Conservation (phyloP, 2,797 vertebrate genomes). For the Borostomias antarcticus region DNA sequence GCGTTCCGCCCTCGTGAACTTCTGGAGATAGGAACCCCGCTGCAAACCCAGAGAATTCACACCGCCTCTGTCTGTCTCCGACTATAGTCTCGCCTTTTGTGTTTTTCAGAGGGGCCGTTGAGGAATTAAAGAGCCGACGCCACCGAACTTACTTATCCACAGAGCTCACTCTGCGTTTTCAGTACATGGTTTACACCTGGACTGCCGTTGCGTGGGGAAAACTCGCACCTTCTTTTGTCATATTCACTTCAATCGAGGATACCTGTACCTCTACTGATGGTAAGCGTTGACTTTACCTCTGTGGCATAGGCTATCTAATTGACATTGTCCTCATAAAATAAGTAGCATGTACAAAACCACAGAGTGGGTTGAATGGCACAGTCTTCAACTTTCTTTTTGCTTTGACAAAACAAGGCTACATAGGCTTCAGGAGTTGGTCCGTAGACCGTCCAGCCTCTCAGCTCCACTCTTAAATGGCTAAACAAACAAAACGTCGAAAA, state of each 20-base stretch:
- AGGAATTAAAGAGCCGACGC: slow-evolving; percentile 70
- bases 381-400: neutral
- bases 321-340: slow-evolving; percentile 1
- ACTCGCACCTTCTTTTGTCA: slow-evolving; percentile 46
- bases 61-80: slow-evolving; percentile 13
- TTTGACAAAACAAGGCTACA: neutral
- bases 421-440: too few relatives aligned
- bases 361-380: neutral
- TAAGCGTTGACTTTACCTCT: slow-evolving; percentile 55
- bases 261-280: slow-evolving; percentile 80
- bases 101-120: slow-evolving; percentile 47
- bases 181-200: slow-evolving; percentile 49
- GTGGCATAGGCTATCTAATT: slow-evolving; percentile 1
- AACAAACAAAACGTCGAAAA: neutral
- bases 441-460: too few relatives aligned
- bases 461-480: neutral
- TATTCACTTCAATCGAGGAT: slow-evolving; percentile 66
- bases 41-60: slow-evolving; percentile 15
- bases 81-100: slow-evolving; percentile 30
- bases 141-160: slow-evolving; percentile 43
- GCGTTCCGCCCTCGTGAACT: slow-evolving; percentile 47
- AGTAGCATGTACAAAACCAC: slow-evolving; percentile 2
- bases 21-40: slow-evolving; percentile 55
- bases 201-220: slow-evolving; percentile 53
- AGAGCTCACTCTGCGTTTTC: slow-evolving; percentile 54